Conservation (phyloP, 2,888 invertebrate genomes). For the Ditylenchus weischeri region DNA sequence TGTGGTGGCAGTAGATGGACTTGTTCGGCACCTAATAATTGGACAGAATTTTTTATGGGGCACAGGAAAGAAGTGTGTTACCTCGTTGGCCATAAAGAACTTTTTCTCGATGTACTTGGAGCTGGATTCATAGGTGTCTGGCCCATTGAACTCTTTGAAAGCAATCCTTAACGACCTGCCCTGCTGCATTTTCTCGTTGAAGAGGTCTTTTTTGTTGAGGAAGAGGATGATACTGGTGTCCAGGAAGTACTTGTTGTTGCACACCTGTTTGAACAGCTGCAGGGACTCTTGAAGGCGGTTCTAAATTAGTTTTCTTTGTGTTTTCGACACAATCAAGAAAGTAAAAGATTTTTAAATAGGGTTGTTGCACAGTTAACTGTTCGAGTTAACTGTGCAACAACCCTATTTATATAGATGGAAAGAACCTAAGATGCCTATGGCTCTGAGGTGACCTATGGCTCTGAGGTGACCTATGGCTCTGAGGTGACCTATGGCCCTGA, state of each 20-base stretch:
- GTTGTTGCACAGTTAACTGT: too few relatives aligned
- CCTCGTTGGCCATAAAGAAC: slow-evolving; percentile 43
- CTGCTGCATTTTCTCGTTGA: slow-evolving; percentile 47
- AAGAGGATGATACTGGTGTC: slow-evolving; percentile 93
- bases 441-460: too few relatives aligned
- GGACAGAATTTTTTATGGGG: too few relatives aligned
- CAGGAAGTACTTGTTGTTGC: slow-evolving; percentile 99
- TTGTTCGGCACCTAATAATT: slow-evolving; percentile 43
- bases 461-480: too few relatives aligned
- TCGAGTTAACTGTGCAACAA: too few relatives aligned
- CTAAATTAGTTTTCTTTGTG: slow-evolving; percentile 63
- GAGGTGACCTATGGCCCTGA: too few relatives aligned
- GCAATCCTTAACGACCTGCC: slow-evolving; percentile 41
- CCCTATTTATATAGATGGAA: too few relatives aligned
- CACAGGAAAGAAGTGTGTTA: too few relatives aligned
- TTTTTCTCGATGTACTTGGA: slow-evolving; percentile 45
- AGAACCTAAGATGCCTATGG: too few relatives aligned
- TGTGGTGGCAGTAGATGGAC: slow-evolving; percentile 49
- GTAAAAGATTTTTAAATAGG: too few relatives aligned
- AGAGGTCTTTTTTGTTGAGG: slow-evolving; percentile 64
- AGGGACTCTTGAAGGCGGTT: slow-evolving; percentile 99
- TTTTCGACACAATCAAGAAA: not conserved
- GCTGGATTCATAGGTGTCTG: slow-evolving; percentile 41
- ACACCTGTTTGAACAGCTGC: slow-evolving; percentile 98
- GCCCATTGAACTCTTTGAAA: slow-evolving; percentile 46